These are phyloP conservation scores for Rhabditophanes sp. DNA, from an alignment of 2,888 invertebrate genomes.

Conservation along the genomic window DNA sequence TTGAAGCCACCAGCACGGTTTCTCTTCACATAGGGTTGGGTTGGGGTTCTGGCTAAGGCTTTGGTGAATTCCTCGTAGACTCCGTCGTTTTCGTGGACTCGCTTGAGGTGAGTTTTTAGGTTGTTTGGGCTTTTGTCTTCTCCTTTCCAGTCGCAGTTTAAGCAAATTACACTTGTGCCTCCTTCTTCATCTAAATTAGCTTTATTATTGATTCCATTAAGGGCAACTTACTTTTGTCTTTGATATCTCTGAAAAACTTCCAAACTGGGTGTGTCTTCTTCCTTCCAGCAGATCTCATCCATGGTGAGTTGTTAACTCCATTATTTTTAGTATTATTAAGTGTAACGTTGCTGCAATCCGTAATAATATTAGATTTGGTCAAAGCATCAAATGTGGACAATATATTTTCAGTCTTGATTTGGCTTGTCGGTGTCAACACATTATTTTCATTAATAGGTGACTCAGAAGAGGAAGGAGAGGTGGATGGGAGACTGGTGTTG, in stretches of 20 bases:
- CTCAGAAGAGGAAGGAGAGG: too few relatives aligned
- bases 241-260: constrained; percentile 32
- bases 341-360: too few relatives aligned
- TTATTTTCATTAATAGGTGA: too few relatives aligned
- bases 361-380: too few relatives aligned
- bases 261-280: constrained; percentile 38
- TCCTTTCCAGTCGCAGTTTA: constrained; percentile 27
- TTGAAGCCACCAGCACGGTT: too few relatives aligned
- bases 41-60: constrained; percentile 30
- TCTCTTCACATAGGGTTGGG: constrained; percentile 35
- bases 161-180: constrained; percentile 22
- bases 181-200: constrained; percentile 15
- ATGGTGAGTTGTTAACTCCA: too few relatives aligned
- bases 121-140: constrained; percentile 34
- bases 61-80: constrained; percentile 24
- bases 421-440: too few relatives aligned
- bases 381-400: too few relatives aligned
- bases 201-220: neutral
- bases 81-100: constrained; percentile 27
- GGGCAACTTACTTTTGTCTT: constrained; percentile 20
- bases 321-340: too few relatives aligned
- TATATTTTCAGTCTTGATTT: too few relatives aligned
- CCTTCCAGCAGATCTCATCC: too few relatives aligned
- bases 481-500: too few relatives aligned
- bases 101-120: constrained; percentile 29